These are phyloP conservation scores for Pantherophis vulpinus DNA, from an alignment of 2,797 vertebrate species.

Conservation along the genomic window DNA sequence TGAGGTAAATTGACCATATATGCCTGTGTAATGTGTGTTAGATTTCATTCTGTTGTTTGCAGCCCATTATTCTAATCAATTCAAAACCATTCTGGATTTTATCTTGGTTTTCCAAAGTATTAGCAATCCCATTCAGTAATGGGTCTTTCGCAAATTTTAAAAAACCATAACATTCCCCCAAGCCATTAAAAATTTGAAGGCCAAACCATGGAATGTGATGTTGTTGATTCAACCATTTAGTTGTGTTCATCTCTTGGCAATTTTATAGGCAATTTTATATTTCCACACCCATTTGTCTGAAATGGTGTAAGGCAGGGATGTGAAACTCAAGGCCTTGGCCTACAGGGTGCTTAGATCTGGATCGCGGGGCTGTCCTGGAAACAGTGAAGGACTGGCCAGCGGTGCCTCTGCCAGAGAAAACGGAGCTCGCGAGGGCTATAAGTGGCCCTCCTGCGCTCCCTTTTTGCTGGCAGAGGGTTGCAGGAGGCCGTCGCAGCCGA, in stretches of 20 bases:
- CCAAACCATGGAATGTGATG: background rate
- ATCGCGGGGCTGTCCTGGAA: too few species aligned
- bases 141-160: background rate
- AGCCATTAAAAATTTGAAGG: background rate
- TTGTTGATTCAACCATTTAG: too few species aligned
- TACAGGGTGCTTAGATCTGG: too few species aligned
- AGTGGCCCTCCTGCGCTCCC: too few species aligned
- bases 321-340: too few species aligned
- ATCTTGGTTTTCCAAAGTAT: background rate
- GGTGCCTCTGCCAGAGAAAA: too few species aligned
- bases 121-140: background rate
- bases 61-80: background rate
- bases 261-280: too few species aligned
- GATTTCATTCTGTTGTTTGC: background rate
- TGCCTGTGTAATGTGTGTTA: background rate
- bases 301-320: background rate
- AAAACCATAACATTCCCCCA: background rate
- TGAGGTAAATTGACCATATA: background rate
- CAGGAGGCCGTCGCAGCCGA: too few species aligned
- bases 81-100: background rate
- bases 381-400: too few species aligned
- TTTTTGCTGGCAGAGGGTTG: too few species aligned
- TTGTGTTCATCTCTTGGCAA: too few species aligned
- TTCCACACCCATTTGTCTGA: background rate
- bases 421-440: too few species aligned